These are phyloP conservation scores for Carposina sasakii DNA, from an alignment of 1,140 invertebrate species.

Conservation along the genomic window DNA sequence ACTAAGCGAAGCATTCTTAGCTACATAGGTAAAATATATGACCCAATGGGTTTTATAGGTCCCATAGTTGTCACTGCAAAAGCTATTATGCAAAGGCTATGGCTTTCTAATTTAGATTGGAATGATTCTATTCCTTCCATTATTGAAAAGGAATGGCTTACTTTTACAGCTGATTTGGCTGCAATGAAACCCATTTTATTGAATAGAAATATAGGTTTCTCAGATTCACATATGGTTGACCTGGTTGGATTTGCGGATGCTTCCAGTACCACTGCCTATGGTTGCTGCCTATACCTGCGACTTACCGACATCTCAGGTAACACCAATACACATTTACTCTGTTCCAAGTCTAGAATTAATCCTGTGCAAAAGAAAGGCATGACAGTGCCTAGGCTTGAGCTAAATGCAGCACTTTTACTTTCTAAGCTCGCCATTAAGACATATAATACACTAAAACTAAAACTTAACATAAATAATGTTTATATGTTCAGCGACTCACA, in stretches of 20 bases:
- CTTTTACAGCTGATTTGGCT: slow-evolving; percentile 4
- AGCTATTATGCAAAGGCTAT: slow-evolving; percentile 10
- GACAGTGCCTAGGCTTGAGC: too few species aligned
- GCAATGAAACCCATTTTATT: slow-evolving; percentile 3
- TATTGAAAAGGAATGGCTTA: background rate
- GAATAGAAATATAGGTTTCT: slow-evolving; percentile 1
- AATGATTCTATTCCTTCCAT: background rate
- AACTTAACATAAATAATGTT: too few species aligned
- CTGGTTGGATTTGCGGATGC: slow-evolving; percentile 9
- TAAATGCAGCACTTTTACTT: too few species aligned
- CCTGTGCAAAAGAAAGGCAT: too few species aligned
- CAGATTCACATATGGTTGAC: background rate
- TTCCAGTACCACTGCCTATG: slow-evolving; percentile 28
- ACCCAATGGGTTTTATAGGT: slow-evolving; percentile 9
- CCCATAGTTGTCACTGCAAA: slow-evolving; percentile 13
- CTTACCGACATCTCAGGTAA: too few species aligned
- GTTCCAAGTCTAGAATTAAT: too few species aligned
- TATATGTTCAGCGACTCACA: slow-evolving; percentile 11
- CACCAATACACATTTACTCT: too few species aligned
- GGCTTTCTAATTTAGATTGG: slow-evolving; percentile 6
- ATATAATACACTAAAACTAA: too few species aligned
- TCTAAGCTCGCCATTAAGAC: too few species aligned
- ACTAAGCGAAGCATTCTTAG: slow-evolving; percentile 6
- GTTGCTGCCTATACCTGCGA: slow-evolving; percentile 30
- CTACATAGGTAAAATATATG: slow-evolving; percentile 9